A percentile compares a stretch with the other conserved stretches of the same genome.
Evolutionary conservation across 1,140 invertebrate genomes (phyloP).

Genomic region (Zaprionus capensis): DNA sequence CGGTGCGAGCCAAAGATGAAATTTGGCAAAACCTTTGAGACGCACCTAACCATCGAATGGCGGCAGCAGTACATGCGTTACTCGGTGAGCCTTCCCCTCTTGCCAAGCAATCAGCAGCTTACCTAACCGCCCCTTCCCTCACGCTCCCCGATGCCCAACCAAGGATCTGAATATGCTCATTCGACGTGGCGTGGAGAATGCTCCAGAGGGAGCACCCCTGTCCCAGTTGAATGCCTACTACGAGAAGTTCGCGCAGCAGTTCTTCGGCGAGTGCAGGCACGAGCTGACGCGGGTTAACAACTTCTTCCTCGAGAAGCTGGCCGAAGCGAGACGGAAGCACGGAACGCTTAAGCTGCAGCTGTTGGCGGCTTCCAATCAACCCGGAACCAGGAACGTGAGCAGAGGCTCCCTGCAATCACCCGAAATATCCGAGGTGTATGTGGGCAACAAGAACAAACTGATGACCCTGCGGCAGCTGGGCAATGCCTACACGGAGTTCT

Average conservation of each 20-base stretch:
- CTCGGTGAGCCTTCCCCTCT: conserved; percentile 50
- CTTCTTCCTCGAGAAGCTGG: conserved; percentile 98
- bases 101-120: not conserved
- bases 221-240: conserved; percentile 85
- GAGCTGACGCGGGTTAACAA: conserved; percentile 97
- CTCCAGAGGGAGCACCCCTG: conserved; percentile 12
- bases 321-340: conserved; percentile 97
- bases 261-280: conserved; percentile 96
- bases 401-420: conserved; percentile 23
- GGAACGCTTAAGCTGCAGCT: conserved; percentile 95
- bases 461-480: conserved; percentile 92
- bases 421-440: not conserved
- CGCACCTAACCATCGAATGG: conserved; percentile 78
- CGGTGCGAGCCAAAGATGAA: conserved; percentile 60
- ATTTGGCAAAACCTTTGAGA: conserved; percentile 73
- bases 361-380: conserved; percentile 27
- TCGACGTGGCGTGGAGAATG: conserved; percentile 48
- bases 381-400: conserved; percentile 35
- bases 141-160: not conserved
- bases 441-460: conserved; percentile 67
- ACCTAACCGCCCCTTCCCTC: not conserved
- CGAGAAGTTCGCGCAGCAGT: conserved; percentile 96
- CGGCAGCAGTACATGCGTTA: conserved; percentile 77
- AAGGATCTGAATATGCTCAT: conserved; percentile 71
- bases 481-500: conserved; percentile 99